Evolutionary conservation across 2,797 vertebrate genomes (phyloP), one percentile per base, ranked within the genome.

Genomic region (Micropoecilia bifurca): DNA sequence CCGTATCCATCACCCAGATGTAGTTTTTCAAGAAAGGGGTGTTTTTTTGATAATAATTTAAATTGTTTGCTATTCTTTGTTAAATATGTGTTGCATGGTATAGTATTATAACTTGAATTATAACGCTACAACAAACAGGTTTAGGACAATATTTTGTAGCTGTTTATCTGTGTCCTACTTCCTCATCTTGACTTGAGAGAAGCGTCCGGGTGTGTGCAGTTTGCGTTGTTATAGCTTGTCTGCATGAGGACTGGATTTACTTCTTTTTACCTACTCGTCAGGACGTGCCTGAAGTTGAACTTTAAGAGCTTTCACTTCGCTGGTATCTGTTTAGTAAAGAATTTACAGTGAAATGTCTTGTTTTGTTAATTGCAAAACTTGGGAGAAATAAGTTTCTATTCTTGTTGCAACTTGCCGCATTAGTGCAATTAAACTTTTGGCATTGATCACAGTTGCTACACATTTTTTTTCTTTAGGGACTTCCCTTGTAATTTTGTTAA

Each of bases 361-460:
- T 63, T 22, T 55, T 78, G 66, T 69, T 77, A 71, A 73, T 80
- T 53, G 73, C 72, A 74, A 78, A 74, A 84, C 41, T 53, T 43
- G n/a, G 71, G 33, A 72, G 66, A 50, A 47, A 68, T 46, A 75
- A 53, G 7, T 73, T 59, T 14, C 6, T 73, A 46, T 74, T 39
- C n/a, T 36, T 0, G 59, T 30, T 30, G 12, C 28, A 41, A 39
- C 71, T 39, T n/a, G 46, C 50, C 81, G 33, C 36, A 36, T 69
- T 39, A 48, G 71, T 68, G 20, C 39, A 22, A 41, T 68, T 39
- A 66, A 22, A 66, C 20, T 2, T 39, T 68, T 41, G 57, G 13
- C 57, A 20, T 68, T 68, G 9, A 22, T 41, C 12, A 25, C 30
- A 63, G 59, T 20, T 36, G 30, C 30, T 36, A 63, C 57, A 39